Evolutionary conservation across 2,888 invertebrate genomes (phyloP).

Genomic region (Chromoteleia sp.): DNA sequence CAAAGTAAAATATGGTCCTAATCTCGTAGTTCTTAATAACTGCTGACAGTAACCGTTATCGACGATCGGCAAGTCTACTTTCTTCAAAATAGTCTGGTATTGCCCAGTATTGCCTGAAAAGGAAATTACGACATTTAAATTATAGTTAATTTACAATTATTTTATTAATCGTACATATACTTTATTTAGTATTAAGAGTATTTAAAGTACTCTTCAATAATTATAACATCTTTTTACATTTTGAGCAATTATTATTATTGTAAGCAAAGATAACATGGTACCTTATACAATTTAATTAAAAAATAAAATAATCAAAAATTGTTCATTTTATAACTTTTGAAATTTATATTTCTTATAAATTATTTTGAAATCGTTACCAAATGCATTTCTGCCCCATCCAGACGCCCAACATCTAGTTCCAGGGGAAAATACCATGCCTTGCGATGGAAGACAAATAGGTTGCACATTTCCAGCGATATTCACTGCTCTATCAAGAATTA

Average conservation of each 20-base stretch:
- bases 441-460: constrained; percentile 88
- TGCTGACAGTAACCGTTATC: constrained; percentile 87
- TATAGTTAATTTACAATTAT: too few species aligned
- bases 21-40: constrained; percentile 88
- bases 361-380: constrained; percentile 86
- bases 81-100: constrained; percentile 88
- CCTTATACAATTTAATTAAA: too few species aligned
- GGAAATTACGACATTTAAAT: not conserved
- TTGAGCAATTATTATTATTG: too few species aligned
- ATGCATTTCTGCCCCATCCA: constrained; percentile 91
- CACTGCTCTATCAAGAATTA: constrained; percentile 88
- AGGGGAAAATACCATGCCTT: constrained; percentile 83
- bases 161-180: too few species aligned
- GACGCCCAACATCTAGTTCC: constrained; percentile 88
- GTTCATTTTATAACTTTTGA: too few species aligned
- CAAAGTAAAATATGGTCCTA: constrained; percentile 89
- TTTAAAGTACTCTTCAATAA: too few species aligned
- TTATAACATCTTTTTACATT: too few species aligned
- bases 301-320: too few species aligned
- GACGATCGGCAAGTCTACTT: constrained; percentile 90
- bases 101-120: constrained; percentile 83
- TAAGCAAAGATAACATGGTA: too few species aligned
- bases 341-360: too few species aligned
- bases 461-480: constrained; percentile 88
- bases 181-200: too few species aligned